These are phyloP conservation scores for Eutrigla gurnardus DNA, from an alignment of 2,797 vertebrate genomes.

Conservation along the genomic window DNA sequence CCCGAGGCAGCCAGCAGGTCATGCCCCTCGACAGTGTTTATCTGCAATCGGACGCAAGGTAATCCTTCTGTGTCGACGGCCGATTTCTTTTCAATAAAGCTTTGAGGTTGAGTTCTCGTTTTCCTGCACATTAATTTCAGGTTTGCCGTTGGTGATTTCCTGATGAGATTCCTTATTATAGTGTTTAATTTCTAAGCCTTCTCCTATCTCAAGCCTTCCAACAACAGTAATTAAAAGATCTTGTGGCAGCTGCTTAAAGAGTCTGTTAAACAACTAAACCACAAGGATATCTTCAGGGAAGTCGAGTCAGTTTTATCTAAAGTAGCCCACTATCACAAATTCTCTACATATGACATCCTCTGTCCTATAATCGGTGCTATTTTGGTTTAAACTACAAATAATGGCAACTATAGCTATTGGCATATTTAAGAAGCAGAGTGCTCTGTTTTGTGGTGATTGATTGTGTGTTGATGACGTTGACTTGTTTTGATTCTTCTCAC, in stretches of 20 bases:
- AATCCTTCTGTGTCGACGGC: background rate
- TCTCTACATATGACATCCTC: background rate
- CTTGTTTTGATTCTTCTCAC: background rate
- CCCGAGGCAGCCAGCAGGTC: slow-evolving; percentile 89
- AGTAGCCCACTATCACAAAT: background rate
- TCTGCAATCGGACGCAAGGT: slow-evolving; percentile 85
- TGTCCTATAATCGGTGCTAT: background rate
- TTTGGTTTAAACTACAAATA: background rate
- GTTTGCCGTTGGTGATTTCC: background rate
- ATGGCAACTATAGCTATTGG: background rate
- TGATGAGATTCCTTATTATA: slow-evolving; percentile 38
- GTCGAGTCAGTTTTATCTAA: background rate
- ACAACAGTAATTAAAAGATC: slow-evolving; percentile 56
- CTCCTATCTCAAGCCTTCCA: slow-evolving; percentile 2
- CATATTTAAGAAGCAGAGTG: too few relatives aligned
- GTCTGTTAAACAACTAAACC: too few relatives aligned
- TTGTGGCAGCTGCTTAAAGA: background rate
- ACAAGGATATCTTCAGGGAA: background rate
- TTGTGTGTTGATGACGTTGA: background rate
- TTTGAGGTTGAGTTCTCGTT: background rate
- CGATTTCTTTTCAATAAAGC: background rate
- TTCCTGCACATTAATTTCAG: background rate
- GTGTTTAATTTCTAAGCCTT: slow-evolving; percentile 38
- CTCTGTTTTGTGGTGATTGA: background rate
- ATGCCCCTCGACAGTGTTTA: slow-evolving; percentile 89